A percentile compares a stretch with the other conserved stretches of the same genome.
phyloP scores from a whole-genome alignment of 1,140 invertebrate species.

The Conus betulinus region DNA sequence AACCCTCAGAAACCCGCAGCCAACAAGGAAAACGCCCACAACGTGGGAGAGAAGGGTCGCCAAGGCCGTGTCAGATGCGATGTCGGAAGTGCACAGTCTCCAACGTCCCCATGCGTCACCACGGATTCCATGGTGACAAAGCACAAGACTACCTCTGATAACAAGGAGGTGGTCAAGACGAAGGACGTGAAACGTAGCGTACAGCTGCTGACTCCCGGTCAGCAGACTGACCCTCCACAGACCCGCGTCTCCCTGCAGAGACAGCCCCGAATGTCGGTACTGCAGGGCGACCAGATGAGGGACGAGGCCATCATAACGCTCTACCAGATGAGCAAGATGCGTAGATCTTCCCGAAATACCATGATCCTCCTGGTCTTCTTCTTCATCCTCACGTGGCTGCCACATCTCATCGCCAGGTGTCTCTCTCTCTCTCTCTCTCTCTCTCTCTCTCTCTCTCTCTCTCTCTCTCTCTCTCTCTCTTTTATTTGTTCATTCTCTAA shows the following conservation, averaged over 20 bases:
- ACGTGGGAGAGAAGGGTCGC: no score
- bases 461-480: no score
- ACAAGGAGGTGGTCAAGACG: no score
- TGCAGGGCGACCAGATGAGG: not conserved
- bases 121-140: not conserved
- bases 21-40: not conserved
- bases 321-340: not conserved
- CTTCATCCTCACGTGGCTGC: constrained; percentile 3
- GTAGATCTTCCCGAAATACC: not conserved
- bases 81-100: not conserved
- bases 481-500: no score
- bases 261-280: not conserved
- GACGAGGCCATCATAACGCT: not conserved
- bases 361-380: not conserved
- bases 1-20: no score
- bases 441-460: no score
- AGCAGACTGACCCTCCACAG: no score
- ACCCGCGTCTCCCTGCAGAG: no score
- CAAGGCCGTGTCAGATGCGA: no score
- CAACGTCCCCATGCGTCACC: not conserved
- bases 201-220: no score
- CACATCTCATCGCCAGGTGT: not conserved
- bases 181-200: no score
- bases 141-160: not conserved
- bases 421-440: not conserved